These are phyloP conservation scores for Xylota sylvarum DNA, from an alignment of 2,888 invertebrate genomes.

Conservation along the genomic window DNA sequence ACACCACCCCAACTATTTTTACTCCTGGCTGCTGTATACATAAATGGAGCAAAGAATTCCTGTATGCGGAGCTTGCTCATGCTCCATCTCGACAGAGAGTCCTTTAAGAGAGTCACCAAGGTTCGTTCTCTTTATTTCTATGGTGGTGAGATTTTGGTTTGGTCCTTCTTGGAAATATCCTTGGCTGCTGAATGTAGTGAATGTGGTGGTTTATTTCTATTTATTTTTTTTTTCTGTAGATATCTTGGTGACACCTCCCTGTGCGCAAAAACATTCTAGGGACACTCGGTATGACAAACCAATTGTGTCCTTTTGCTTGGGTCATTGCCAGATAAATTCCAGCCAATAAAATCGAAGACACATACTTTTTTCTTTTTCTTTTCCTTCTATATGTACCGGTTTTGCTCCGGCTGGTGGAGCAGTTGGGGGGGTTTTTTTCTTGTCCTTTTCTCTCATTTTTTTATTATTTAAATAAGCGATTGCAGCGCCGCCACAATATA, in stretches of 20 bases:
- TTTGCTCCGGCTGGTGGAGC: not conserved
- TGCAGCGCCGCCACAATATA: constrained; percentile 53
- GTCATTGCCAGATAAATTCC: constrained; percentile 78
- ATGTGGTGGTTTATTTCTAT: constrained; percentile 57
- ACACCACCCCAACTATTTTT: constrained; percentile 31
- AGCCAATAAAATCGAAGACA: constrained; percentile 79
- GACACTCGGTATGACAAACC: constrained; percentile 79
- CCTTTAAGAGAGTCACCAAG: constrained; percentile 71
- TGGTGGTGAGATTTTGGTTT: constrained; percentile 20
- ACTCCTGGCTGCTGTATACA: constrained; percentile 27
- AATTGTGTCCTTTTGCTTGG: constrained; percentile 79
- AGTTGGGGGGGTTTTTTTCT: constrained; percentile 33
- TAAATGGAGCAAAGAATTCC: constrained; percentile 18
- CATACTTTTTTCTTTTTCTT: constrained; percentile 24
- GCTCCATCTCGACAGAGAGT: constrained; percentile 49
- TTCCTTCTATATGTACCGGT: constrained; percentile 33
- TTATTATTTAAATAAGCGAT: constrained; percentile 76
- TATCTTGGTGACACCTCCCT: constrained; percentile 79
- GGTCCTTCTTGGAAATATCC: constrained; percentile 49
- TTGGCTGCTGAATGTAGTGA: constrained; percentile 43
- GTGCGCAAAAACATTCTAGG: constrained; percentile 79
- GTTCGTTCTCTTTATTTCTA: constrained; percentile 66
- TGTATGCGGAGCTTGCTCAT: constrained; percentile 55
- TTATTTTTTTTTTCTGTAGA: constrained; percentile 49
- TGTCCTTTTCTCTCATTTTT: constrained; percentile 36